Percentiles rank a stretch among this genome's conserved stretches.
These are phyloP conservation scores for Sthenelais limicola DNA, from an alignment of 2,888 invertebrate genomes.

Conservation along the genomic window DNA sequence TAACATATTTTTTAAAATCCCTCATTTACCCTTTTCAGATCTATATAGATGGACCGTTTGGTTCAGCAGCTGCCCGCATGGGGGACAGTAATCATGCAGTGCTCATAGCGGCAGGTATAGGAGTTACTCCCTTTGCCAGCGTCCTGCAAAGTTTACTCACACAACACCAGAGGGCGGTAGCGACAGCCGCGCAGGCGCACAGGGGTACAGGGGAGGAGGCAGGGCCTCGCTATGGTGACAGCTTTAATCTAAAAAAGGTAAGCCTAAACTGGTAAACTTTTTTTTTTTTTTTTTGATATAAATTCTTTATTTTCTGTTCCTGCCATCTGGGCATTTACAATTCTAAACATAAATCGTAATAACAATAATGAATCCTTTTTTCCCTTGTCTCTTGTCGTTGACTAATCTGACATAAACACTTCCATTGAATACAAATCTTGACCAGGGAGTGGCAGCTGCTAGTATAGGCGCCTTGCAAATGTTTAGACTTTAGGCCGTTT, in stretches of 20 bases:
- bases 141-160: constrained; percentile 86
- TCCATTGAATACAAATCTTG: no score
- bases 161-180: background rate
- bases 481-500: no score
- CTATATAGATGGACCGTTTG: constrained; percentile 94
- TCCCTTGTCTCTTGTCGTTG: no score
- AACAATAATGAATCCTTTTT: no score
- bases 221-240: constrained; percentile 2
- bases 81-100: constrained; percentile 95
- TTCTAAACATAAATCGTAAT: no score
- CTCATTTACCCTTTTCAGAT: constrained; percentile 80
- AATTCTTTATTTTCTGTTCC: background rate
- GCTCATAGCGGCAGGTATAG: constrained; percentile 94
- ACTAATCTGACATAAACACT: no score
- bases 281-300: background rate
- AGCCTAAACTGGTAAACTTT: no score
- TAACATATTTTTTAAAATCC: no score
- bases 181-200: no score
- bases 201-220: background rate
- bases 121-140: constrained; percentile 96
- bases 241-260: constrained; percentile 15
- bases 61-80: constrained; percentile 94
- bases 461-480: no score
- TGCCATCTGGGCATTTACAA: no score
- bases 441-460: no score